Conservation (phyloP, 2,888 invertebrate genomes). For the Cephonodes hylas region DNA sequence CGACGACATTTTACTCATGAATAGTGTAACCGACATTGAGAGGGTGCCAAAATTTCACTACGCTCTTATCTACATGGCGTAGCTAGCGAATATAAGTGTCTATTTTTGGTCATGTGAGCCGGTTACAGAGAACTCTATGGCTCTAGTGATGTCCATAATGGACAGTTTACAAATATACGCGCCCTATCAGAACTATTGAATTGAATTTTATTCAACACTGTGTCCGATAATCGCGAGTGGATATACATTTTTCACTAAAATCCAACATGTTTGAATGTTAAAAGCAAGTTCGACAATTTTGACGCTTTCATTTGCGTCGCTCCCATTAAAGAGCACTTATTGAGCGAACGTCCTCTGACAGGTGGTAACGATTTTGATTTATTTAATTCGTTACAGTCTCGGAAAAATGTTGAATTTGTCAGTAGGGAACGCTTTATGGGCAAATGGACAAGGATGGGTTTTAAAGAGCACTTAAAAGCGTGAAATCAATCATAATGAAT, state of each 20-base stretch:
- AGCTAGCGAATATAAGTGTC: constrained; percentile 16
- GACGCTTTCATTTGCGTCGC: constrained; percentile 33
- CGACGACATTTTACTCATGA: constrained; percentile 19
- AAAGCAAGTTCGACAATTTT: background rate
- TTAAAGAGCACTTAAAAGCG: background rate
- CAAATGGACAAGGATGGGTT: background rate
- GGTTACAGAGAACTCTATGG: constrained; percentile 13
- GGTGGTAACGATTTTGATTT: constrained; percentile 48
- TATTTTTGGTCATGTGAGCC: constrained; percentile 12
- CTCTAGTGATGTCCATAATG: constrained; percentile 19
- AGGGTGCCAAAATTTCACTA: constrained; percentile 24
- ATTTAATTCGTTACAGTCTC: constrained; percentile 44
- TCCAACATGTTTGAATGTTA: background rate
- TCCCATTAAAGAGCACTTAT: constrained; percentile 46
- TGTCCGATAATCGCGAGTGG: background rate
- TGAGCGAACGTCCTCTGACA: constrained; percentile 38
- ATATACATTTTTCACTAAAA: background rate
- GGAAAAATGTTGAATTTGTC: constrained; percentile 44
- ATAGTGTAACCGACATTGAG: constrained; percentile 21
- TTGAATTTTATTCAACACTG: background rate
- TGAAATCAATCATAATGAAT: background rate
- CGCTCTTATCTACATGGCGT: constrained; percentile 17
- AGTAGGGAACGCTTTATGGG: constrained; percentile 21
- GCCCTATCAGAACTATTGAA: background rate
- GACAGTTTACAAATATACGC: constrained; percentile 10